Conservation (phyloP, 1,140 invertebrate species). For the Cydia amplana region DNA sequence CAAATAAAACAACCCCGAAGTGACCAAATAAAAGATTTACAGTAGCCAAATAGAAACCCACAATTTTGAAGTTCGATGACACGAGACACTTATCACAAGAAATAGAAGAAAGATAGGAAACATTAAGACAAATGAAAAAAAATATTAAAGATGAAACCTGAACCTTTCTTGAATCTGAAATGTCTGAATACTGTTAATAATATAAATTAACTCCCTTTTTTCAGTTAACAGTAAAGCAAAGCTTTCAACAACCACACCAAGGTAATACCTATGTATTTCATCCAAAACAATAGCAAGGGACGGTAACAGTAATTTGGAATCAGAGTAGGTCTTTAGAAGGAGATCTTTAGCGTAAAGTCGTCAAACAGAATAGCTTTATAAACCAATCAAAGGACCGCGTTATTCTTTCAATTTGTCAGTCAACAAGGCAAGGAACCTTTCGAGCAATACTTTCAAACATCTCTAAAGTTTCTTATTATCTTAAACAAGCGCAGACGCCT, state of each 20-base stretch:
- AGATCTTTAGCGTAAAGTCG: no score
- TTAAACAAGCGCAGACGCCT: constrained; percentile 3
- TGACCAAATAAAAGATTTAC: constrained; percentile 8
- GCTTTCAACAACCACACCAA: no score
- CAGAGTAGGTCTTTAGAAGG: no score
- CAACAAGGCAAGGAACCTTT: background rate
- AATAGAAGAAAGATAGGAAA: background rate
- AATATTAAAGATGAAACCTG: background rate
- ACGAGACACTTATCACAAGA: background rate
- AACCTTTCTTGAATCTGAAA: background rate
- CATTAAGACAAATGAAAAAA: background rate
- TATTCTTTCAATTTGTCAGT: background rate
- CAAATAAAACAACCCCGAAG: constrained; percentile 6
- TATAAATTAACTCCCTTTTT: no score
- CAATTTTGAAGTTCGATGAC: constrained; percentile 3
- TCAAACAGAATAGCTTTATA: background rate
- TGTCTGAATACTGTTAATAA: no score
- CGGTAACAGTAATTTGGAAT: no score
- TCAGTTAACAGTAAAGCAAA: no score
- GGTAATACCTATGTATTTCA: no score
- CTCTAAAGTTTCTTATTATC: background rate
- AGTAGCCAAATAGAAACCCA: background rate
- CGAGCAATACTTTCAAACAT: background rate
- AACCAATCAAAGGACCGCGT: background rate
- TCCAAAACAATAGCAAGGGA: no score